Base-by-base conservation (phyloP, 2,113 vertebrate species). In the Pandion haliaetus region DNA sequence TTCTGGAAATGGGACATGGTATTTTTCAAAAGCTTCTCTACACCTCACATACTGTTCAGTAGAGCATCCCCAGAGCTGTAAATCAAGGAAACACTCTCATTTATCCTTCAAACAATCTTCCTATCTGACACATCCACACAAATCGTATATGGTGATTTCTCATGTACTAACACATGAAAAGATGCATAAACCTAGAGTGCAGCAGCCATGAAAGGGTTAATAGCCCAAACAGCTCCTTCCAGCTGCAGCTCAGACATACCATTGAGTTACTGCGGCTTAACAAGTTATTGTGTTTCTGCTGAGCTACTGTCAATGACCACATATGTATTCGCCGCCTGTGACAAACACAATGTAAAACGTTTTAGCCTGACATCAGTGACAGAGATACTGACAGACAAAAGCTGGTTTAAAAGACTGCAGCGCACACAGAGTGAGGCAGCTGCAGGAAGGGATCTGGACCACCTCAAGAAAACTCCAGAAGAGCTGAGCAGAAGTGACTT, bases 281-380 rank as follows among this genome's bases (percentile, higher is more conserved):
- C 93, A 97, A 96, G 92, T 96, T 95, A 97, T 93, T 96, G 96
- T 96, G 96, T 96, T 96, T 96, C 96, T 95, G 95, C 78, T 65
- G 93, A 90, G 95, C 96, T 96, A 97, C 96, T 95, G 96, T 97
- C 96, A 96, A 92, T 96, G 93, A 95, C 96, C 92, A 95, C 92
- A 94, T 95, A 95, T 44, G 93, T 88, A 95, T 97, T 95, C 21
- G 3, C 87, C 1, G 84, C 70, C 91, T 90, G 95, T 49, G 90
- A 95, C 95, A 94, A 97, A 97, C 93, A 94, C 81, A 95, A 95
- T 88, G 92, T 90, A 92, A 88, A 96, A 76, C 2, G 49, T 82
- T 95, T 94, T 66, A 88, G 90, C 78, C 71, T 94, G 92, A 95
- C 88, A 93, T 73, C 34, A 38, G 87, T 91, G 93, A 96, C 95